phyloP scores from a whole-genome alignment of 1,140 invertebrate genomes.

The Doryteuthis pealeii region DNA sequence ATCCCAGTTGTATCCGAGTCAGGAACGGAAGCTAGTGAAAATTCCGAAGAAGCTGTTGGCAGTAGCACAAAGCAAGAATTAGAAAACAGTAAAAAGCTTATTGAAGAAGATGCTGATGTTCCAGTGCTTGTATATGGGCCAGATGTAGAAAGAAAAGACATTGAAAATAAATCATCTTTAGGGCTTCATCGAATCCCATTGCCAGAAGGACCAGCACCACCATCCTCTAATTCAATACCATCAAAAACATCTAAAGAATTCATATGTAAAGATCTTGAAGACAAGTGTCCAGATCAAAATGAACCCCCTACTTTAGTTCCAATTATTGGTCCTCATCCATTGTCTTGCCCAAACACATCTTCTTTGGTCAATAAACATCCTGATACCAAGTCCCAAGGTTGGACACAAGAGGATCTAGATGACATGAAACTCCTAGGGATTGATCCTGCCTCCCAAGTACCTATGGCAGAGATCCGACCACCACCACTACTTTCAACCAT shows the following conservation, averaged over 20 bases:
- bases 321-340: too few species aligned
- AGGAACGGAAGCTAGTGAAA: background rate
- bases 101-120: background rate
- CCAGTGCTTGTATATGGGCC: background rate
- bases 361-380: too few species aligned
- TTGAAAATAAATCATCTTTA: background rate
- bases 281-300: too few species aligned
- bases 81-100: background rate
- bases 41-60: too few species aligned
- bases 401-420: conserved; percentile 19
- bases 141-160: too few species aligned
- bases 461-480: conserved; percentile 27
- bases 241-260: background rate
- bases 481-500: conserved; percentile 28
- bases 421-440: conserved; percentile 43
- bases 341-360: too few species aligned
- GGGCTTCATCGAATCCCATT: background rate
- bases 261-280: too few species aligned
- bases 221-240: background rate
- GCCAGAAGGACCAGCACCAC: too few species aligned
- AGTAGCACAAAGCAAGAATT: background rate
- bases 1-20: background rate
- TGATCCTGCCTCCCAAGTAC: conserved; percentile 24
- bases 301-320: too few species aligned
- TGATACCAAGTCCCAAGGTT: too few species aligned